Evolutionary conservation across 2,797 vertebrate genomes (phyloP).

Genomic region (Pseudocheirus occidentalis): DNA sequence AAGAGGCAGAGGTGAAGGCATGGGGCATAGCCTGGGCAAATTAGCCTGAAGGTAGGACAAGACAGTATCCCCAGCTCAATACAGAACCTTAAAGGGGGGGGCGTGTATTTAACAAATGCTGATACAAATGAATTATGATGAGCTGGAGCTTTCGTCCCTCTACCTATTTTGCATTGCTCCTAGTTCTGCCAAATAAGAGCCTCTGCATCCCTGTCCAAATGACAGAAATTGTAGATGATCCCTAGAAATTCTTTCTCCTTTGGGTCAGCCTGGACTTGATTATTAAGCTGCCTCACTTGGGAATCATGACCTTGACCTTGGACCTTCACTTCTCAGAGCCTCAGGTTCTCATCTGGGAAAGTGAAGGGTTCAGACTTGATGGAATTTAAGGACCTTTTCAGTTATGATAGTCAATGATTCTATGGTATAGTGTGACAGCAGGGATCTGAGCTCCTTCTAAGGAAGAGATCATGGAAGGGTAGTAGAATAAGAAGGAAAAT

Average conservation of each 20-base stretch:
- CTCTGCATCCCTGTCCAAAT: not conserved
- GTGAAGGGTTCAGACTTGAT: not conserved
- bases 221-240: not conserved
- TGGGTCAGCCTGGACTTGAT: not conserved
- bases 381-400: not conserved
- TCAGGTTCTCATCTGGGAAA: not conserved
- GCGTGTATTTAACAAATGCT: not conserved
- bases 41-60: not conserved
- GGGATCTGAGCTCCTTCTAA: not conserved
- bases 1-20: not conserved
- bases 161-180: not conserved
- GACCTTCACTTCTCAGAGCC: not conserved
- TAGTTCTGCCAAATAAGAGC: not conserved
- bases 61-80: not conserved
- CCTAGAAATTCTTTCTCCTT: not conserved
- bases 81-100: not conserved
- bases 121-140: not conserved
- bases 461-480: not conserved
- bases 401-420: not conserved
- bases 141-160: not conserved
- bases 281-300: not conserved
- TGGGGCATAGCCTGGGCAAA: not conserved
- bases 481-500: not conserved
- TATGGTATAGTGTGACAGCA: not conserved
- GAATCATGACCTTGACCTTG: not conserved